Percentiles rank a stretch among this genome's conserved stretches.
These are phyloP conservation scores for Neosalanx taihuensis DNA, from an alignment of 2,797 vertebrate species.

Conservation along the genomic window DNA sequence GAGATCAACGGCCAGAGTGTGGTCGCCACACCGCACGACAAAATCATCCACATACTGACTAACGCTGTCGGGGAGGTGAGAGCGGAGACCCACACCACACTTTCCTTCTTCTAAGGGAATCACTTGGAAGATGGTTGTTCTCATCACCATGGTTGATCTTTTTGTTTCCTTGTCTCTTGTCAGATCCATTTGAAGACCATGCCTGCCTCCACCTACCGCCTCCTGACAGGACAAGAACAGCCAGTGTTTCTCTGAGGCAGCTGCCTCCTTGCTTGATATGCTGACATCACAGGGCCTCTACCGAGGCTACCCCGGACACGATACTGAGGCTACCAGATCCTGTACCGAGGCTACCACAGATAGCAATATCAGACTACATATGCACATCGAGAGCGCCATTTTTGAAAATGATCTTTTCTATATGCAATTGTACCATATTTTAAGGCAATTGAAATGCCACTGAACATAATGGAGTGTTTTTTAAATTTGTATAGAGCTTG, in stretches of 20 bases:
- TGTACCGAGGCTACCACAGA: slow-evolving; percentile 3
- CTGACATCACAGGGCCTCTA: neutral
- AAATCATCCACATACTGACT: slow-evolving; percentile 88
- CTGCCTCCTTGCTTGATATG: slow-evolving; percentile 14
- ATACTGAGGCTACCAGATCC: too few species aligned
- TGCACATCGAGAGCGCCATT: slow-evolving; percentile 39
- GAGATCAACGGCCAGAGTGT: slow-evolving; percentile 97
- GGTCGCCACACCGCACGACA: slow-evolving; percentile 87
- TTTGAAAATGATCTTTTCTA: slow-evolving; percentile 14
- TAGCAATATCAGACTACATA: slow-evolving; percentile 37
- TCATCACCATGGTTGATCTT: neutral
- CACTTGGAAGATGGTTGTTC: neutral
- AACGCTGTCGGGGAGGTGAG: slow-evolving; percentile 87
- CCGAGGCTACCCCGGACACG: neutral
- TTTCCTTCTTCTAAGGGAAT: neutral
- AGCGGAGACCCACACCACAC: neutral
- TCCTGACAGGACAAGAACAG: slow-evolving; percentile 93
- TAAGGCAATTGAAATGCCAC: slow-evolving; percentile 41
- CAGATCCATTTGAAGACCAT: slow-evolving; percentile 98
- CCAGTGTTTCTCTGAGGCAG: slow-evolving; percentile 85
- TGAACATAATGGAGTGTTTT: slow-evolving; percentile 30
- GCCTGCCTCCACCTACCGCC: slow-evolving; percentile 92
- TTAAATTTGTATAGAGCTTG: slow-evolving; percentile 30
- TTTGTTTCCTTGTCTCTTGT: slow-evolving; percentile 1
- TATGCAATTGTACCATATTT: slow-evolving; percentile 55